A percentile compares a stretch with the other conserved stretches of the same genome.
Conservation (phyloP, 1,140 invertebrate genomes). For the roundworm (Caenorhabditis elegans) region DNA sequence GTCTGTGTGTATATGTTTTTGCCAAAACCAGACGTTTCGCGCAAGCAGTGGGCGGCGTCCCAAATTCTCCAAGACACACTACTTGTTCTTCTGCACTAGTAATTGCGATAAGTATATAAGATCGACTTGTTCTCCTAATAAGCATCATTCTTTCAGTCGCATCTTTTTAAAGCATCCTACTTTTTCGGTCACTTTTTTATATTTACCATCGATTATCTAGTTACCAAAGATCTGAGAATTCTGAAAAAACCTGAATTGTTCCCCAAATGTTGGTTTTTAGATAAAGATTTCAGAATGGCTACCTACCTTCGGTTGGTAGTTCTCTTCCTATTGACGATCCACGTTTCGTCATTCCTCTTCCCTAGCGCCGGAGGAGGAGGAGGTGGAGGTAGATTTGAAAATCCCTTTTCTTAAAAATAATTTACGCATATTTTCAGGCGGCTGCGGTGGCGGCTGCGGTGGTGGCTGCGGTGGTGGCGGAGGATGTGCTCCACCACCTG, state of each 20-base stretch:
- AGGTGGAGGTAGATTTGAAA: neutral
- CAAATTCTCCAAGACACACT: neutral
- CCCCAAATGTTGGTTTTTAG: neutral
- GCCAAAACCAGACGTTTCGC: conserved; percentile 25
- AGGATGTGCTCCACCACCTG: neutral
- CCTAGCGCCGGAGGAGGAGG: conserved; percentile 9
- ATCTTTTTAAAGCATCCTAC: neutral
- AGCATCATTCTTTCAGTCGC: neutral
- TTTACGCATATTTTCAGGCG: neutral
- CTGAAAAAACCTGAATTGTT: no score
- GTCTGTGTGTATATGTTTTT: neutral
- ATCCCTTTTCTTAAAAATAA: neutral
- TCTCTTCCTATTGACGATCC: conserved; percentile 9
- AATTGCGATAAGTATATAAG: conserved; percentile 31
- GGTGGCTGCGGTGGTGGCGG: conserved; percentile 12
- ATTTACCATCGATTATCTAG: no score
- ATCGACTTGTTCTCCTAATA: conserved; percentile 28
- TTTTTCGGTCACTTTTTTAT: neutral
- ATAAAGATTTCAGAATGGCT: neutral
- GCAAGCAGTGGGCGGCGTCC: neutral
- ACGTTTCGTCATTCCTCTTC: conserved; percentile 28
- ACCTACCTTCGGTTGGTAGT: conserved; percentile 31
- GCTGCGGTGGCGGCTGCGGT: conserved; percentile 28
- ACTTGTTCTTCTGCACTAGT: neutral
- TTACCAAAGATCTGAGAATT: no score